Base-by-base conservation (phyloP, 2,888 invertebrate species). In the Lysandra coridon region DNA sequence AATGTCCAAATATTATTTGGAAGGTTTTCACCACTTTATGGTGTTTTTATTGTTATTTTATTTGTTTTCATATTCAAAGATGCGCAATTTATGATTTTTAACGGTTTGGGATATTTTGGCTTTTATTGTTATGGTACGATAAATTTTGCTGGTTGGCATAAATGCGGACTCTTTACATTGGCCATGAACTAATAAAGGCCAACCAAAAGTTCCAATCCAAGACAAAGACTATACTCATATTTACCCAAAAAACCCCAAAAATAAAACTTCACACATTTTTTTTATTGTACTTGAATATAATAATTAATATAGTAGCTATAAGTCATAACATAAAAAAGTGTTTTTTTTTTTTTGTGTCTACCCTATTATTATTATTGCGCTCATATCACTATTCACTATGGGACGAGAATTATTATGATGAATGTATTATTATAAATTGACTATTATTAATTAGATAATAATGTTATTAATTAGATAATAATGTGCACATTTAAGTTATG, bases 381-480 rank as follows among this genome's bases (percentile, higher is more conserved):
- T 69, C 30, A 30, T 64, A 69, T 69, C 69, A 69, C 12, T 30
- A 64, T 69, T 37, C 14, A 69, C 69, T 69, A 69, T 69, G 14
- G 69, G 69, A 69, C 69, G 69, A 33, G 17, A 10, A 64, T 37
- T 37, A 62, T 23, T 37, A 62, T 23, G 10, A 10, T 64, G 12
- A 64, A 30, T 37, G 2, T 33, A 33, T 33, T 37, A 37, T 4
- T 69, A 33, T 12, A 17, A 69, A 69, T 69, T 14, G 69, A 69
- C 69, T 69, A 69, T 37, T 57, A 57, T 57, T 57, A 57, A 57
- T 57, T 17, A 57, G 4, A 57, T 57, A 57, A 57, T 57, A 57
- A 57, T 57, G 57, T 17, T 57, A 57, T 57, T 57, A 57, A 57
- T 57, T 17, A 57, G 4, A 57, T 57, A 57, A 57, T 57, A 57